Base-by-base conservation (phyloP, 2,888 invertebrate genomes). In the Lasioglossum leucozonium region DNA sequence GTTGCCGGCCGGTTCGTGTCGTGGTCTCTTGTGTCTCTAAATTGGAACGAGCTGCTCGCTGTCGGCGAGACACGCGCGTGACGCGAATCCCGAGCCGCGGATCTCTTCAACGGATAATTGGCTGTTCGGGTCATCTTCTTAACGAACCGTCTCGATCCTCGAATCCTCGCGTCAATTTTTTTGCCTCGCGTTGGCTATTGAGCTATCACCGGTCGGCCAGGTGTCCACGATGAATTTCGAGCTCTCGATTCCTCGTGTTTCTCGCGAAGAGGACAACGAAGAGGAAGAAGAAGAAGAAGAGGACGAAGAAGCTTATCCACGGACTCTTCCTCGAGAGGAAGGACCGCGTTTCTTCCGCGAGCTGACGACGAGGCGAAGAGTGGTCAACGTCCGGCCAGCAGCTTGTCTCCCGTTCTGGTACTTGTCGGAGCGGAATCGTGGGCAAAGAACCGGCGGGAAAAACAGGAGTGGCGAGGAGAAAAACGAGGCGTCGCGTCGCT, bases 371-470 rank as follows among this genome's bases (percentile, higher is more conserved):
- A 71, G 18, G 47, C 81, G 79, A 58, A 81, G 77, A 81, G 71
- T 87, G 89, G 87, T 88, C 87, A 88, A 89, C 65, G 87, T 79
- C 83, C 87, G 83, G 74, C 34, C 85, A 58, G 62, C 26, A 30
- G 30, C 30, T 18, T 62, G 16, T 62, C 62, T 72, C 84, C 67
- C 74, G 79, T 77, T 79, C 71, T n/a, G 13, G 78, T 69, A 83
- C 44, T 72, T 69, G 83, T 86, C 86, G 84, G 72, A 78, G 86
- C 77, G 87, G 84, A 84, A 81, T 82, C 62, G 62, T 42, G 76
- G 58, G 77, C n/a, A n/a, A 72, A 69, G 84, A 74, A 81, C 51
- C 62, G 13, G 34, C 44, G 47, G 84, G 81, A 84, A 83, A 87
- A 83, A 75, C 76, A 73, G 79, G 55, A 82, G 77, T 42, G 44